phyloP scores from a whole-genome alignment of 1,140 invertebrate genomes.

The Dendrolimus punctatus region DNA sequence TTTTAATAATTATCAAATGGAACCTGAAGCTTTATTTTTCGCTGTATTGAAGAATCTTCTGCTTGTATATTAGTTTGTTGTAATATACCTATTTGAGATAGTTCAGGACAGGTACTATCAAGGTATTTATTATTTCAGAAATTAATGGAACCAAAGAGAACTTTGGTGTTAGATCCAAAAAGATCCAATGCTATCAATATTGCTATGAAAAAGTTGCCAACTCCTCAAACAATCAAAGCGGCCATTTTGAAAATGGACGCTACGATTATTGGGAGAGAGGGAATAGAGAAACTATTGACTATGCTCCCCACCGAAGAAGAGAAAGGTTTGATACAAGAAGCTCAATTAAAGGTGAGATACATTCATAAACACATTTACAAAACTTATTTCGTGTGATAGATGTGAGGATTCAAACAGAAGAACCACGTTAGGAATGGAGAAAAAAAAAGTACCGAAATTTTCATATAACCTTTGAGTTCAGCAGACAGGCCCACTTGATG shows the following conservation, averaged over 20 bases:
- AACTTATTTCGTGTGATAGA: too few relatives aligned
- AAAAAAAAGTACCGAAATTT: too few relatives aligned
- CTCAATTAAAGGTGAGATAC: slow-evolving; percentile 73
- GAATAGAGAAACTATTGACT: slow-evolving; percentile 97
- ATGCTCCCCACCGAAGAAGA: slow-evolving; percentile 99
- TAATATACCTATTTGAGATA: neutral
- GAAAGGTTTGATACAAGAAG: slow-evolving; percentile 95
- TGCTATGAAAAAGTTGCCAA: slow-evolving; percentile 98
- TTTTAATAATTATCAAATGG: too few relatives aligned
- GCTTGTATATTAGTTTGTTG: too few relatives aligned
- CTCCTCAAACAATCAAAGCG: slow-evolving; percentile 96
- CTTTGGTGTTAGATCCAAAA: slow-evolving; percentile 96
- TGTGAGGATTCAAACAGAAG: too few relatives aligned
- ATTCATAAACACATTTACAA: too few relatives aligned
- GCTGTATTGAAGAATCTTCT: too few relatives aligned
- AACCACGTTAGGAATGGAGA: too few relatives aligned
- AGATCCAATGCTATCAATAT: slow-evolving; percentile 99
- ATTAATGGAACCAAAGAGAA: slow-evolving; percentile 94
- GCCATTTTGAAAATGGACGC: slow-evolving; percentile 99
- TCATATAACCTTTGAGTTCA: too few relatives aligned
- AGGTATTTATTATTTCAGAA: slow-evolving; percentile 75
- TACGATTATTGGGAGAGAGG: slow-evolving; percentile 97
- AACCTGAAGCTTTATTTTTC: too few relatives aligned
- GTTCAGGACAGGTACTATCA: slow-evolving; percentile 3
- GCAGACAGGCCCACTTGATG: too few relatives aligned